Conservation (phyloP, 2,113 vertebrate species). For the Eretmochelys imbricata region DNA sequence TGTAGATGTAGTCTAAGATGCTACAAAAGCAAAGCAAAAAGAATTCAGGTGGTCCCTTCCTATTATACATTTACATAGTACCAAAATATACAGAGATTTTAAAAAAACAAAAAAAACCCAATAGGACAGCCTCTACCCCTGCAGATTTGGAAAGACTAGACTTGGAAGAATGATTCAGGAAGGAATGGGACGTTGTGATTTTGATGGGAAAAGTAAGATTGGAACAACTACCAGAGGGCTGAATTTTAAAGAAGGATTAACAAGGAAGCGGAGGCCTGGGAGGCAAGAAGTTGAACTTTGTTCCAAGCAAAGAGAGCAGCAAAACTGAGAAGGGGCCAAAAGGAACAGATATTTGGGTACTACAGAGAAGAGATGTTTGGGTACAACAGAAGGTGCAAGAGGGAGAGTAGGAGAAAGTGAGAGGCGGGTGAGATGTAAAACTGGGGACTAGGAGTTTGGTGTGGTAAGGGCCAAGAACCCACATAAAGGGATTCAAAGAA, state of each 20-base stretch:
- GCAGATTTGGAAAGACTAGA: background rate
- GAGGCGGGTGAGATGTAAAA: background rate
- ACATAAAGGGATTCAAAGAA: background rate
- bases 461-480: background rate
- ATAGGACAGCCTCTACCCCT: background rate
- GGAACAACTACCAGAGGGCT: background rate
- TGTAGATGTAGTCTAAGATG: background rate
- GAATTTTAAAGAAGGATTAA: background rate
- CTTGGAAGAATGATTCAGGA: background rate
- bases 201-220: background rate
- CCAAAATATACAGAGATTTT: background rate
- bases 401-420: background rate
- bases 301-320: background rate
- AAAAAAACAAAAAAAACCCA: background rate
- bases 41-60: background rate
- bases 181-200: background rate
- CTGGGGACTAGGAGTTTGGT: background rate
- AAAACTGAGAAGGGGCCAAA: background rate
- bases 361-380: background rate
- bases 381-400: background rate
- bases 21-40: background rate
- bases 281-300: background rate
- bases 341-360: background rate
- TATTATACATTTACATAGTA: background rate
- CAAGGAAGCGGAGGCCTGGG: background rate